Base-by-base conservation (phyloP, 2,888 invertebrate genomes). In the Parnassius smintheus region DNA sequence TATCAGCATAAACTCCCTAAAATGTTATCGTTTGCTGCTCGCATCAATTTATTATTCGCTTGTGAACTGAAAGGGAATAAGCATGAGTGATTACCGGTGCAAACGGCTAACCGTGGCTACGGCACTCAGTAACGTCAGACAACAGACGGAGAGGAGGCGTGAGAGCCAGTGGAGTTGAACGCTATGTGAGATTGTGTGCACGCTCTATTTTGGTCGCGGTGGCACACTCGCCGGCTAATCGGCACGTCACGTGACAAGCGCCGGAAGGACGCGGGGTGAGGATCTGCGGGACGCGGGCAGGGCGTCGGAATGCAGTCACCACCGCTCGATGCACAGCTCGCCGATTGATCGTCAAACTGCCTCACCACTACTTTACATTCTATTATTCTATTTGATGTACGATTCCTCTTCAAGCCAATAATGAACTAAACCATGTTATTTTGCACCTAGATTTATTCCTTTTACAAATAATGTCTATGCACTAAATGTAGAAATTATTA, bases 141-240 rank as follows among this genome's bases (percentile, higher is more conserved):
- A 75, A 75, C 71, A 75, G 76, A 69, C 66, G 65, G 69, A 71
- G 68, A 75, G 78, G 78, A 80, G 80, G 74, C 77, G 80, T 80
- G 77, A 80, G 79, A 83, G 80, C 81, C 79, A 78, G 82, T 76
- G 75, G 77, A 80, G 79, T 77, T 77, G 80, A 82, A 81, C 81
- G 83, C 81, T 82, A 82, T 79, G 81, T 77, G 78, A 81, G 80
- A 81, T 83, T 77, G 81, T 83, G 78, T 82, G 83, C 80, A 82
- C 81, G 86, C 86, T 90, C 88, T 90, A 91, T 90, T 90, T 90
- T 83, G 86, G 88, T 90, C 84, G 83, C 84, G 82, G 87, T 87
- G 84, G 88, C 88, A 86, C 86, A 86, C 84, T 88, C 87, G 80
- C 82, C 83, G 80, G 89, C 90, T 91, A 89, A 91, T 91, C 90